Evolutionary conservation across 30 jellyfish, hydroid and myxozoan species (phyloP).

Genomic region (Hydractinia symbiolongicarpus): DNA sequence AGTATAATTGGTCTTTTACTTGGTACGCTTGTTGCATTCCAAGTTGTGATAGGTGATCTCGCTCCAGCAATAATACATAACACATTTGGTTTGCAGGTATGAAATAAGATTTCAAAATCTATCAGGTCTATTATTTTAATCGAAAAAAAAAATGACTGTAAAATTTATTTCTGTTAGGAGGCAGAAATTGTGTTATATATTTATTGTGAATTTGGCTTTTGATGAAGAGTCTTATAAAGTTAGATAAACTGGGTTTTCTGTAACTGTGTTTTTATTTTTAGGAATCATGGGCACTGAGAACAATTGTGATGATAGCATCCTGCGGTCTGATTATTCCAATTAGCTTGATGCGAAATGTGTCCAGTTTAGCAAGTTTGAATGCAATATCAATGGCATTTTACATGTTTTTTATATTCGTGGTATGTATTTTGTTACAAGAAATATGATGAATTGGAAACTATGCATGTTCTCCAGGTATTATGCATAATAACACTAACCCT

Average conservation of each 20-base stretch:
- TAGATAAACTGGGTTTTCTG: background rate
- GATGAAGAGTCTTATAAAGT: background rate
- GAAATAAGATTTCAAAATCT: background rate
- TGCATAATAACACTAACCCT: too few species aligned
- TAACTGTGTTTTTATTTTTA: background rate
- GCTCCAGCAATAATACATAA: conserved; percentile 85
- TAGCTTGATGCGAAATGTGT: conserved; percentile 80
- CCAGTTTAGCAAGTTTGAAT: conserved; percentile 92
- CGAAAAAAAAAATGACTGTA: background rate
- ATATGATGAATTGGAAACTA: too few species aligned
- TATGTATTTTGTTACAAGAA: conserved; percentile 22
- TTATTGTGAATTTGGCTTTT: background rate
- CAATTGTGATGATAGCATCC: conserved; percentile 68
- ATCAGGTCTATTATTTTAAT: background rate
- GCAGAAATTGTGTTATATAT: background rate
- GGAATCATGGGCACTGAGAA: conserved; percentile 83
- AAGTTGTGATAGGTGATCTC: conserved; percentile 96
- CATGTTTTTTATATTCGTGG: conserved; percentile 65
- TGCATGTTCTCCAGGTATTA: too few species aligned
- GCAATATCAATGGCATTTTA: conserved; percentile 87
- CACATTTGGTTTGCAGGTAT: conserved; percentile 18
- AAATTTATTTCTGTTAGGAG: background rate
- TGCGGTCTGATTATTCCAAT: conserved; percentile 70
- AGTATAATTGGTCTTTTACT: conserved; percentile 82
- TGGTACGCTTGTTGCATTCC: conserved; percentile 92